phyloP scores from a whole-genome alignment of 1,140 invertebrate genomes.

The Zaprionus vittiger region DNA sequence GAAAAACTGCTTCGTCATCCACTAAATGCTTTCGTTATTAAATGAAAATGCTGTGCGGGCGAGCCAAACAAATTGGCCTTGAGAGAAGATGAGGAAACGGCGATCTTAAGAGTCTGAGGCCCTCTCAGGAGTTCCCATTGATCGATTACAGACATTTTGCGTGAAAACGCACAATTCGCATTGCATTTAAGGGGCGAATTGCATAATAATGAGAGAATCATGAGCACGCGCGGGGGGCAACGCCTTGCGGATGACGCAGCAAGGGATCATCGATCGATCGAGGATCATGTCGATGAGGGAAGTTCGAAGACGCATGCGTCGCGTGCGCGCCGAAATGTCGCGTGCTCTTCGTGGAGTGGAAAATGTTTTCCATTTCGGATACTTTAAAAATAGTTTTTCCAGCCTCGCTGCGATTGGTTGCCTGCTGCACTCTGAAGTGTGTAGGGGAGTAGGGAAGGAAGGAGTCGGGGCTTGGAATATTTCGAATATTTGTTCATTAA shows the following conservation, averaged over 20 bases:
- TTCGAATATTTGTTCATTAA: slow-evolving; percentile 40
- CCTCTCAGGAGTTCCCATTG: slow-evolving; percentile 37
- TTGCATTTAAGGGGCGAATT: slow-evolving; percentile 45
- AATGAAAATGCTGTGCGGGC: slow-evolving; percentile 52
- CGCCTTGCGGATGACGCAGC: slow-evolving; percentile 61
- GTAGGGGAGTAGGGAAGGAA: too few relatives aligned
- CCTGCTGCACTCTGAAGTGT: neutral
- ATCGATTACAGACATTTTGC: slow-evolving; percentile 69
- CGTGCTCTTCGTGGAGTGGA: slow-evolving; percentile 60
- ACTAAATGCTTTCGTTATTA: slow-evolving; percentile 64
- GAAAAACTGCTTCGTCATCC: slow-evolving; percentile 75
- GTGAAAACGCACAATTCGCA: slow-evolving; percentile 74
- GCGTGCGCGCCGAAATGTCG: slow-evolving; percentile 58
- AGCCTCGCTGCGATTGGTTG: slow-evolving; percentile 56
- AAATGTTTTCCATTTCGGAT: slow-evolving; percentile 31
- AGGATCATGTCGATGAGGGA: slow-evolving; percentile 40
- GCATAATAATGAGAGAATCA: slow-evolving; percentile 75
- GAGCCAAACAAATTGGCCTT: slow-evolving; percentile 66
- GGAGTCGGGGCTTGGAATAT: slow-evolving; percentile 13
- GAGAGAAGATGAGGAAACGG: neutral
- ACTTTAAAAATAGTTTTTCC: slow-evolving; percentile 65
- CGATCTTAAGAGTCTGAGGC: slow-evolving; percentile 5
- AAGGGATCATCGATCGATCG: slow-evolving; percentile 40
- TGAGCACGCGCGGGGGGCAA: slow-evolving; percentile 49
- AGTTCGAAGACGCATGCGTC: slow-evolving; percentile 54